Evolutionary conservation across 2,797 vertebrate species (phyloP).

Genomic region (Muraenolepis orangiensis): DNA sequence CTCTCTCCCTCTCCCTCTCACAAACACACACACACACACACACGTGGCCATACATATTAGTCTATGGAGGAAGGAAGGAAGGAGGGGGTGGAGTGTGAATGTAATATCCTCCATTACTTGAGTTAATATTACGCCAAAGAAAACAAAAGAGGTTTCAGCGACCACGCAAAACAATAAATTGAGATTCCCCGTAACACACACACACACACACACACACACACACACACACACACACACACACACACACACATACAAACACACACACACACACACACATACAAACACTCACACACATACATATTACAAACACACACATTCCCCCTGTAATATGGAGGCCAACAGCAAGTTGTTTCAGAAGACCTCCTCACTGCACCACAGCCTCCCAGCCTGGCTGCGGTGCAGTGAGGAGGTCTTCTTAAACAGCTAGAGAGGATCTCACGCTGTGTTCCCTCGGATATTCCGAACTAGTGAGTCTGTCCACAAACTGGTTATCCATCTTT

Average conservation of each 20-base stretch:
- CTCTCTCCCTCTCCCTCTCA: conserved; percentile 6
- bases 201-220: too few relatives aligned
- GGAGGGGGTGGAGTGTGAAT: conserved; percentile 24
- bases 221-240: too few relatives aligned
- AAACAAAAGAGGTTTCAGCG: conserved; percentile 35
- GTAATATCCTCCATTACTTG: conserved; percentile 43
- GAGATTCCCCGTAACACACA: conserved; percentile 7
- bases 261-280: too few relatives aligned
- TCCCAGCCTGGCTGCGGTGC: conserved; percentile 7
- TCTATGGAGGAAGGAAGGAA: not conserved
- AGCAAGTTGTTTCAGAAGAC: too few relatives aligned
- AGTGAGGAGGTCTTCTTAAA: not conserved
- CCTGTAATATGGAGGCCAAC: conserved; percentile 24
- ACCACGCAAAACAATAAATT: conserved; percentile 7
- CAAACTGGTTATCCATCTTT: not conserved
- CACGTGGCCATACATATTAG: not conserved
- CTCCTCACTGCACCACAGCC: conserved; percentile 23
- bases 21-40: not conserved
- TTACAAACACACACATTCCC: too few relatives aligned
- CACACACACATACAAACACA: too few relatives aligned
- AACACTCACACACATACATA: too few relatives aligned
- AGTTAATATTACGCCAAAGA: conserved; percentile 38
- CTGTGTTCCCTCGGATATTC: not conserved
- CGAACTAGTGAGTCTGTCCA: not conserved
- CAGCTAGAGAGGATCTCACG: not conserved